These are phyloP conservation scores for Carlito syrichta DNA, from an alignment of 2,113 vertebrate species.

Conservation along the genomic window DNA sequence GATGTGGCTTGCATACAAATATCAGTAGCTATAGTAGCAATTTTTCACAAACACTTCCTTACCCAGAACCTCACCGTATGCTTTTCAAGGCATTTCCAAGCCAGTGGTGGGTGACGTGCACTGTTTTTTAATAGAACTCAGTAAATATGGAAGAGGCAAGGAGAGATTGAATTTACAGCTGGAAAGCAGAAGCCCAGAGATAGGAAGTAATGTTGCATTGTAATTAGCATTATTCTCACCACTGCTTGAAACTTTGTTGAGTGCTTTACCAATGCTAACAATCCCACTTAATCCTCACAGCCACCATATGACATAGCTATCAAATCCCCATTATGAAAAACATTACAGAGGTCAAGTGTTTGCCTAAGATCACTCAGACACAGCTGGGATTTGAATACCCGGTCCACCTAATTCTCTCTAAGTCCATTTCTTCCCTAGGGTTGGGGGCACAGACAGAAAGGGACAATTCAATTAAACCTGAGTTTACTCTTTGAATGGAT, in stretches of 20 bases:
- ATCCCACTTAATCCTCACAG: not conserved
- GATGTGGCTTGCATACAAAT: not conserved
- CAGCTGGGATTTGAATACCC: not conserved
- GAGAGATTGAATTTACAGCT: not conserved
- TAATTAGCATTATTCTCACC: no score
- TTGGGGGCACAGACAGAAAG: no score
- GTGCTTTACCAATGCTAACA: not conserved
- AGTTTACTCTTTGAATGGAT: not conserved
- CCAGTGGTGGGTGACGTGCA: no score
- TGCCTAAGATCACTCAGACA: not conserved
- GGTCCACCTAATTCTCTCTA: not conserved
- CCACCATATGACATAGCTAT: not conserved
- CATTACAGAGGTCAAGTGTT: not conserved
- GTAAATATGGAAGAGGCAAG: not conserved
- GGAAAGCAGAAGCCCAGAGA: not conserved
- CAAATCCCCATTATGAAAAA: not conserved
- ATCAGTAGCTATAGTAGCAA: not conserved
- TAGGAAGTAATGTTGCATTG: rapidly evolving
- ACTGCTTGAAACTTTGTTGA: not conserved
- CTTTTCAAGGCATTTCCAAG: not conserved
- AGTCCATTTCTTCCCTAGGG: not conserved
- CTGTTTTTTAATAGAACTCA: not conserved
- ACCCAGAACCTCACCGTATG: not conserved
- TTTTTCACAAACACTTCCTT: not conserved
- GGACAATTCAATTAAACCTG: not conserved